phyloP scores from a whole-genome alignment of 2,797 vertebrate species.

The Aldrovandia affinis region DNA sequence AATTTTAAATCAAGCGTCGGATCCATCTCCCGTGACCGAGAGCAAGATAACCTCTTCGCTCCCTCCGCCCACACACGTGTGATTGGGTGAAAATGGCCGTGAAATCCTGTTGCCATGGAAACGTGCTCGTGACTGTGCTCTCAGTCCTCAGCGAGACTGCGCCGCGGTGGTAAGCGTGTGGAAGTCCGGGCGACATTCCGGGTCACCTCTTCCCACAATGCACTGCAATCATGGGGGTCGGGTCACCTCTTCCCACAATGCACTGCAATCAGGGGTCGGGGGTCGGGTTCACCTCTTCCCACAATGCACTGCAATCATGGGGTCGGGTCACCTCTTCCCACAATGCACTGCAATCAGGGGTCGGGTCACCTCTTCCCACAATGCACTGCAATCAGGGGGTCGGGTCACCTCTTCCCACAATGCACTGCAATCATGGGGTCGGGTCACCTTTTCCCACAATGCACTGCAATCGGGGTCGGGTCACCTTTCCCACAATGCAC shows the following conservation, averaged over 20 bases:
- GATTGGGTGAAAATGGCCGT: not conserved
- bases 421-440: too few relatives aligned
- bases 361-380: not conserved
- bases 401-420: not conserved
- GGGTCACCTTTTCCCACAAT: not conserved
- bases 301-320: too few relatives aligned
- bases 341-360: not conserved
- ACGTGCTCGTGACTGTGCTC: not conserved
- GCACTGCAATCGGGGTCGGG: not conserved
- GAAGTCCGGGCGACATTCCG: not conserved
- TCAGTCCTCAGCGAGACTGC: not conserved
- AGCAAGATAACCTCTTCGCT: not conserved
- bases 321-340: not conserved
- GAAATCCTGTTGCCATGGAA: not conserved
- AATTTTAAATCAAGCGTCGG: not conserved
- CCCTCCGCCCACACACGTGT: not conserved
- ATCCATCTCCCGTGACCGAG: not conserved
- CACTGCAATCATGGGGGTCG: too few relatives aligned
- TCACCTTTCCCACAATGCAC: constrained; percentile 2
- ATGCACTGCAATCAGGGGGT: too few relatives aligned
- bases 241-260: not conserved
- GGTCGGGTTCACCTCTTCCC: not conserved
- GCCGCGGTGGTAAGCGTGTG: not conserved
- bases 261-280: too few relatives aligned
- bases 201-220: not conserved